Percentiles rank a stretch among this genome's conserved stretches.
phyloP scores from a whole-genome alignment of 1,140 invertebrate genomes.

The Drosophila nikananu region DNA sequence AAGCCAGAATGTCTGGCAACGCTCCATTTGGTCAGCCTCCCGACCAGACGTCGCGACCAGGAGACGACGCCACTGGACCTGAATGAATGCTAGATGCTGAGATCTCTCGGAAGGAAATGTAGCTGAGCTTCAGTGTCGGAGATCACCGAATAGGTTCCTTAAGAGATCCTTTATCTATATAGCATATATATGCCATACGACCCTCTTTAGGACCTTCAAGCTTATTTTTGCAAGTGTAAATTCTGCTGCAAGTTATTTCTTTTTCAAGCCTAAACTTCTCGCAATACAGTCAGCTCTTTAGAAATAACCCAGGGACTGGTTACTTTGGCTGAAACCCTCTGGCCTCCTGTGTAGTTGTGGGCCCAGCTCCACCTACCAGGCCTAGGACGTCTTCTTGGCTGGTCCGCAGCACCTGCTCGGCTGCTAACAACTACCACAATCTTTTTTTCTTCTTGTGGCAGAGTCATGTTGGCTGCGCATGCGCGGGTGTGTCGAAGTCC shows the following conservation, averaged over 20 bases:
- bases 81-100: slow-evolving; percentile 7
- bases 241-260: background rate
- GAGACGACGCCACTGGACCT: slow-evolving; percentile 52
- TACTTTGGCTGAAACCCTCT: background rate
- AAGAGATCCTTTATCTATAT: background rate
- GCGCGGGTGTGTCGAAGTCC: slow-evolving; percentile 64
- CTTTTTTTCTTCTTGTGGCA: slow-evolving; percentile 38
- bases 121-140: background rate
- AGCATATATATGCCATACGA: too few species aligned
- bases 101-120: slow-evolving; percentile 6
- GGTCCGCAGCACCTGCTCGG: slow-evolving; percentile 64
- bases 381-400: slow-evolving; percentile 67
- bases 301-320: background rate
- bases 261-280: background rate
- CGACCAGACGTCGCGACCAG: slow-evolving; percentile 67
- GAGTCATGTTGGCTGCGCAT: slow-evolving; percentile 71
- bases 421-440: slow-evolving; percentile 33
- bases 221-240: background rate
- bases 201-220: background rate
- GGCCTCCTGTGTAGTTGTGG: slow-evolving; percentile 3
- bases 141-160: background rate
- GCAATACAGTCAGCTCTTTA: background rate
- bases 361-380: slow-evolving; percentile 67
- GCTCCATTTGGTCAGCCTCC: slow-evolving; percentile 60
- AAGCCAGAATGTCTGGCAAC: slow-evolving; percentile 78